A percentile compares a stretch with the other conserved stretches of the same genome.
Evolutionary conservation across 2,888 invertebrate species (phyloP).

Genomic region (Epirrita christyi): DNA sequence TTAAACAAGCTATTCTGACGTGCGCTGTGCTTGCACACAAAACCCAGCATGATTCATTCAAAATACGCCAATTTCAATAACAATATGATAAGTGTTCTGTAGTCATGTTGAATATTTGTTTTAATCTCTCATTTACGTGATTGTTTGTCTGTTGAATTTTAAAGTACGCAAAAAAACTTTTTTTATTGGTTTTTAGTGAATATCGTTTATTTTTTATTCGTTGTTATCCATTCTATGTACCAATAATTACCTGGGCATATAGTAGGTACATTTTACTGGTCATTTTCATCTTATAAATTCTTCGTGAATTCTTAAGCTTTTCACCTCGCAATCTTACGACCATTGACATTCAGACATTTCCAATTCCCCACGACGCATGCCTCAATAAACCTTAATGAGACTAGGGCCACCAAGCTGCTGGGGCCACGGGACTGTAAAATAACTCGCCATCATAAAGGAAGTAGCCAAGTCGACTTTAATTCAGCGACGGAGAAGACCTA

Average conservation of each 20-base stretch:
- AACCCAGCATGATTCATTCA: constrained; percentile 29
- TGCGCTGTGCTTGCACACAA: constrained; percentile 20
- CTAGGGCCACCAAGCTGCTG: not conserved
- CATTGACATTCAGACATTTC: constrained; percentile 1
- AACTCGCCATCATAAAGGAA: constrained; percentile 1
- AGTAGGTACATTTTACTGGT: no score
- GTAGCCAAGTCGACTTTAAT: not conserved
- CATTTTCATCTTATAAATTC: no score
- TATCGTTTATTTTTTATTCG: no score
- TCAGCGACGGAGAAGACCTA: constrained; percentile 83
- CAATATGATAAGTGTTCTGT: constrained; percentile 31
- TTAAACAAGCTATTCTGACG: constrained; percentile 1
- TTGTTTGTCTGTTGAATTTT: constrained; percentile 12
- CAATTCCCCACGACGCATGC: constrained; percentile 15
- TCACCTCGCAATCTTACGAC: not conserved
- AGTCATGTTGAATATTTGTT: constrained; percentile 26
- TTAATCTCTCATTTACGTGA: constrained; percentile 26
- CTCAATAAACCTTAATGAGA: constrained; percentile 23
- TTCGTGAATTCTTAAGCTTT: not conserved
- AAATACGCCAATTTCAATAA: constrained; percentile 37
- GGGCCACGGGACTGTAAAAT: constrained; percentile 8
- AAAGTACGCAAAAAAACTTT: no score
- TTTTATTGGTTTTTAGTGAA: no score
- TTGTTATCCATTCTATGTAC: no score
- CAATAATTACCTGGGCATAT: no score